These are phyloP conservation scores for Planiliza haematocheilus DNA, from an alignment of 2,113 vertebrate species.

Conservation along the genomic window DNA sequence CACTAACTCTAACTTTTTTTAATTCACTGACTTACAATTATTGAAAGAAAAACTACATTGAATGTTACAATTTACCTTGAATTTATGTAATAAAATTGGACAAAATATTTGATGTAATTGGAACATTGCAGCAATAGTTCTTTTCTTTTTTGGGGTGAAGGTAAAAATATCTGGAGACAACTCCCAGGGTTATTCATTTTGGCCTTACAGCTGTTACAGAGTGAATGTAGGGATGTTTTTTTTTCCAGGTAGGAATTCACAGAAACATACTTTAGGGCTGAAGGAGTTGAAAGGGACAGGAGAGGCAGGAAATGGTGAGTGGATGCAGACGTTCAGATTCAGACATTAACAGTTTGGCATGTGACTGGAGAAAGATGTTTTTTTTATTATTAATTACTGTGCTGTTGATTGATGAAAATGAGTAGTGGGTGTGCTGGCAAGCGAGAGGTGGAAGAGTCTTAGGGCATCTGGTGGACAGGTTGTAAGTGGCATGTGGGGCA, in stretches of 20 bases:
- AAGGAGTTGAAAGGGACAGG: neutral
- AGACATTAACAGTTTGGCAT: neutral
- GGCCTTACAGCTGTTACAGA: too few relatives aligned
- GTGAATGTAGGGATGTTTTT: neutral
- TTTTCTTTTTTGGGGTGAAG: too few relatives aligned
- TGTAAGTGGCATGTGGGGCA: neutral
- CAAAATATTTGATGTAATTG: too few relatives aligned
- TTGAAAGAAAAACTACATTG: too few relatives aligned
- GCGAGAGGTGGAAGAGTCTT: neutral
- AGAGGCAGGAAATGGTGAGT: neutral
- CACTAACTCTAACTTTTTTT: too few relatives aligned
- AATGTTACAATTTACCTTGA: too few relatives aligned
- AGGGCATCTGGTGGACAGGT: neutral
- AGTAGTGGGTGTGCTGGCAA: neutral
- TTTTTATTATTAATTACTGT: conserved; percentile 14
- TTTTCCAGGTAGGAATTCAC: neutral
- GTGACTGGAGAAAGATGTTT: neutral
- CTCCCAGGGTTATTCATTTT: too few relatives aligned
- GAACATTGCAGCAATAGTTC: too few relatives aligned
- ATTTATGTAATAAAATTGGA: too few relatives aligned
- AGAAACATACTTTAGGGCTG: neutral
- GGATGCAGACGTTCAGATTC: neutral
- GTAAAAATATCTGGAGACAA: too few relatives aligned
- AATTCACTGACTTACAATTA: neutral
- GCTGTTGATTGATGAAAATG: conserved; percentile 8